Evolutionary conservation across 2,888 invertebrate genomes (phyloP), one percentile per base, ranked within the genome.

Genomic region (Calliopum simillimum): DNA sequence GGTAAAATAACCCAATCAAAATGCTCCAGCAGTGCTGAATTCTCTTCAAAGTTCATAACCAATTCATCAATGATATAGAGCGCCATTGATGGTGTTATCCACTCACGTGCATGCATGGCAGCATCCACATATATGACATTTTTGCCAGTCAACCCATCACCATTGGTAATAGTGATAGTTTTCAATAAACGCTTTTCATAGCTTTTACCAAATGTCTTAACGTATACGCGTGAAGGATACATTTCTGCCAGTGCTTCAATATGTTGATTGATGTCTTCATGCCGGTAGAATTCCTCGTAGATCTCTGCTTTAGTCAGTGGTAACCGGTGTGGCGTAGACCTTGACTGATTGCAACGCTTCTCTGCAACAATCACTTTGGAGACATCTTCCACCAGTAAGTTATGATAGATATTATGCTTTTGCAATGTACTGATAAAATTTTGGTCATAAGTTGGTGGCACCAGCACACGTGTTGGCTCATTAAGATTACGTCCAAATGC

Each of bases 1-100:
- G 93, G 92, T 67, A 91, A 74, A 19, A 91, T 86, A 66, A 90
- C 89, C 90, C 91, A 92, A 79, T 93, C 91, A 46, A 90, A 88
- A 59, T 88, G 84, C 21, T 88, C 80, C 3, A 91, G 81, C 1
- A 93, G 80, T 47, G 88, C 83, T 0, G 76, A 78, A 71, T 87
- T 86, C 13, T 73, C 71, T 4, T 75, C 78, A 16, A 82, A 82
- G 65, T 89, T 86, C 62, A 88, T 88, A 14, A 89, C 88, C 64
- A 91, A 80, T 67, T 90, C 87, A 72, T 89, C 86, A 21, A 91
- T 87, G 23, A 89, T 82, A 79, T 90, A 91, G 0, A 91, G 81
- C 0, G 89, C 87, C 0, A 89, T 88, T 0, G 89, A 88, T 0
- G 90, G 89, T 0, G 91, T 89, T 55, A 91, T 90, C 91, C 91